Percentiles rank a stretch among this genome's conserved stretches.
phyloP scores from a whole-genome alignment of 2,888 invertebrate species.

The Dryobota labecula region DNA sequence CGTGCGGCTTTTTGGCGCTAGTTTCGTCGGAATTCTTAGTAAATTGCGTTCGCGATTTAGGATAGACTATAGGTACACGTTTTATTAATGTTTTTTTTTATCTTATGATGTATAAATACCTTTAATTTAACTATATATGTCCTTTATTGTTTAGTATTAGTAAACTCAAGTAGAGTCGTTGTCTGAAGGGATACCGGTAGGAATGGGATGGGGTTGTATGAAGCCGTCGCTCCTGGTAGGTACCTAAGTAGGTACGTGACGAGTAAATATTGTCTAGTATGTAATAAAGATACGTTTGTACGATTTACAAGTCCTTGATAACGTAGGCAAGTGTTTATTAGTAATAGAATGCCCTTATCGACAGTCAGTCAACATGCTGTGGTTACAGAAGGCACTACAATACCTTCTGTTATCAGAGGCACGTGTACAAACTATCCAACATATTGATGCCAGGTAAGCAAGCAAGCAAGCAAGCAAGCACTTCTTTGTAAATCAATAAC shows the following conservation, averaged over 20 bases:
- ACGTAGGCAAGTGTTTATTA: conserved; percentile 22
- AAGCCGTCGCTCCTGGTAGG: too few species aligned
- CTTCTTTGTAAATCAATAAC: conserved; percentile 27
- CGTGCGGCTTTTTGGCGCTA: too few species aligned
- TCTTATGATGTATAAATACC: too few species aligned
- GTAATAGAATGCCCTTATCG: conserved; percentile 38
- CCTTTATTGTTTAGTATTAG: too few species aligned
- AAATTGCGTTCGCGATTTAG: too few species aligned
- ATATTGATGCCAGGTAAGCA: conserved; percentile 39
- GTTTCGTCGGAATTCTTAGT: too few species aligned
- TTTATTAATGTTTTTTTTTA: too few species aligned
- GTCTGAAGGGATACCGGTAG: too few species aligned
- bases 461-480: conserved; percentile 43
- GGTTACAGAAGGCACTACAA: conserved; percentile 20
- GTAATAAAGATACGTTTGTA: conserved; percentile 22
- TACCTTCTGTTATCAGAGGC: conserved; percentile 39
- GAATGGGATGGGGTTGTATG: too few species aligned
- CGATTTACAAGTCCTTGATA: conserved; percentile 38
- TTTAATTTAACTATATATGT: too few species aligned
- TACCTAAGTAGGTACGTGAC: neutral
- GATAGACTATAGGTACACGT: too few species aligned
- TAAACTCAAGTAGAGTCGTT: too few species aligned
- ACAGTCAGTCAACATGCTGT: conserved; percentile 21
- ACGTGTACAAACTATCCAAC: conserved; percentile 51
- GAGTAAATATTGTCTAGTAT: conserved; percentile 3